Percentiles rank a stretch among this genome's conserved stretches.
These are phyloP conservation scores for Apis florea DNA, from an alignment of 1,140 invertebrate genomes.

Conservation along the genomic window DNA sequence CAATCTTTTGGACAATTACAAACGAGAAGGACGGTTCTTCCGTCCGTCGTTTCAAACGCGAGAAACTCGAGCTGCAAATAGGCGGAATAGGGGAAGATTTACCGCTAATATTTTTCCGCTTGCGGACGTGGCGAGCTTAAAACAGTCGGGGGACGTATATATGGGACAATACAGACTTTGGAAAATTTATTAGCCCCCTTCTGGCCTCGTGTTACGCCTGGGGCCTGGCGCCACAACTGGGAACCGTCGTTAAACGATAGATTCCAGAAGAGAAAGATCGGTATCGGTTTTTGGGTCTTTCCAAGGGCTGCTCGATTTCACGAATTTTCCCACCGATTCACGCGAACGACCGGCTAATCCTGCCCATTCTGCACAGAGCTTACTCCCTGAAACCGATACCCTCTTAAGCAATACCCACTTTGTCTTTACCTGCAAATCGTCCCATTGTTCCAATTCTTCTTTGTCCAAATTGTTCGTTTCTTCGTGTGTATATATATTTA, in stretches of 20 bases:
- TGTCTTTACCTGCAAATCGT: not conserved
- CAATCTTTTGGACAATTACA: too few relatives aligned
- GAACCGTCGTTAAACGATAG: conserved; percentile 76
- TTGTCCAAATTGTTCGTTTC: too few relatives aligned
- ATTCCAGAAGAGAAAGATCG: conserved; percentile 68
- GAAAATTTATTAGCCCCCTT: conserved; percentile 61
- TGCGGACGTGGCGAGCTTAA: conserved; percentile 39
- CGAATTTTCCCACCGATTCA: conserved; percentile 63
- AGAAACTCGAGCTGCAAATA: not conserved
- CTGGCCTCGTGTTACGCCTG: conserved; percentile 38
- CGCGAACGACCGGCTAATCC: conserved; percentile 12
- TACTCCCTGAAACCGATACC: conserved; percentile 29
- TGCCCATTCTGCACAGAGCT: not conserved
- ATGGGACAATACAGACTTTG: conserved; percentile 49
- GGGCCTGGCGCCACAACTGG: conserved; percentile 70
- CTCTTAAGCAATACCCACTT: not conserved
- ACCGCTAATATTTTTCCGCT: conserved; percentile 58
- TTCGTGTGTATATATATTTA: too few relatives aligned
- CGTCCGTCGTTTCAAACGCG: not conserved
- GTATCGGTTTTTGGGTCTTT: conserved; percentile 62
- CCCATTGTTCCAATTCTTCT: too few relatives aligned
- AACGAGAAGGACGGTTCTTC: not conserved
- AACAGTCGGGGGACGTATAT: conserved; percentile 32
- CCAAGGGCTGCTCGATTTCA: conserved; percentile 60
- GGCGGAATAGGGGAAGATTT: conserved; percentile 37